Evolutionary conservation across 37 sponge, comb jelly and placozoan species (phyloP), one percentile per base, ranked within the genome.

Genomic region (Dysidea cf. avara): DNA sequence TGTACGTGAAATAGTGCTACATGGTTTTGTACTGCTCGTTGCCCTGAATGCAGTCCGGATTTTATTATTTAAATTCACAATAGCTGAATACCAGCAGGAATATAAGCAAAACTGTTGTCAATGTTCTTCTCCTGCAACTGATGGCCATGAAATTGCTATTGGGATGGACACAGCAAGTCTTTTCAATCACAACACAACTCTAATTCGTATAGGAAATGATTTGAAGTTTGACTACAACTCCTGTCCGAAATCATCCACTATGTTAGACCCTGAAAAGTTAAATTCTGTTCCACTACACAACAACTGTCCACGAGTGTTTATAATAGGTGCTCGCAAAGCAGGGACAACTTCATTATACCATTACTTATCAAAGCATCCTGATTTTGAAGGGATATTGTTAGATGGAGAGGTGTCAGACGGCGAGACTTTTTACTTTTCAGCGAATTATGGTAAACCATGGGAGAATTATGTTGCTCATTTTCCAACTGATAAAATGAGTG

Each of bases 241-340:
- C 4, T 67, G 68, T 39, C 68, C 68, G 24, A 21, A 17, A 20
- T 16, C 7, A 6, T 67, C 68, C 9, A 6, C 4, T 3, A 67
- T 67, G 68, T n/a, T 67, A 21, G 12, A 20, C 3, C 24, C 39
- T 39, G 49, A 2, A 9, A 28, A 13, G 58, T 26, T 7, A 12
- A 56, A 56, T 56, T 6, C 29, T 13, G 11, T 14, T 14, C 29
- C 29, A 26, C 14, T 26, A 28, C 24, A 39, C 6, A 39, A 24
- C 28, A 38, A 65, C 34, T 82, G 83, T 52, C 83, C 83, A 4
- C 29, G 49, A 21, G 25, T 82, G 32, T 82, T 82, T 48, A 82
- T 82, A 30, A 72, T 82, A 35, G 83, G 83, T 35, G 43, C 83
- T n/a, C 62, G 74, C 17, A 82, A 82, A 39, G 83, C 74, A 64